Conservation (phyloP, 1,140 invertebrate species). For the Brachionus manjavacas region DNA sequence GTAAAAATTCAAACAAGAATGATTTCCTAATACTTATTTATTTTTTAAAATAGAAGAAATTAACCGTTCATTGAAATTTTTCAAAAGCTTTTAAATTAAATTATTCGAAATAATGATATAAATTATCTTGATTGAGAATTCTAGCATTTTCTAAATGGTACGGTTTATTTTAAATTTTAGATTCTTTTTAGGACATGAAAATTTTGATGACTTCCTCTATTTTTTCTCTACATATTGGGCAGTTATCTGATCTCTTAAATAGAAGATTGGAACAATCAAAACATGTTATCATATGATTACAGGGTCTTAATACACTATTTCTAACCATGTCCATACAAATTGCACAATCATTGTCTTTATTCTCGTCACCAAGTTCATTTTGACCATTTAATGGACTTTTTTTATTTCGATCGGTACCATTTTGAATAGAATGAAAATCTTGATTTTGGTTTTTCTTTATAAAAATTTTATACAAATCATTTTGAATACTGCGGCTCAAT, state of each 20-base stretch:
- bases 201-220: constrained; percentile 54
- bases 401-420: background rate
- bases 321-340: constrained; percentile 59
- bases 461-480: constrained; percentile 22
- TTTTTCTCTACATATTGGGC: constrained; percentile 59
- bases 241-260: constrained; percentile 56
- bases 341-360: constrained; percentile 57
- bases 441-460: background rate
- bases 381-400: background rate
- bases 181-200: constrained; percentile 48
- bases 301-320: constrained; percentile 59
- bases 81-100: too few species aligned
- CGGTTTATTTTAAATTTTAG: background rate
- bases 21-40: too few species aligned
- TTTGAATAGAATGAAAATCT: constrained; percentile 15
- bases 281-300: constrained; percentile 60
- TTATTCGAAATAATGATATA: too few species aligned
- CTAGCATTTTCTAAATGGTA: too few species aligned
- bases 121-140: too few species aligned
- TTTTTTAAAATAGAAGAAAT: too few species aligned
- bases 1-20: too few species aligned
- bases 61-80: too few species aligned
- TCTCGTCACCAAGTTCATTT: background rate
- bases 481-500: constrained; percentile 3
- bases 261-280: constrained; percentile 56